Base-by-base conservation (phyloP, 2,113 vertebrate species). In the Cheirogaleus medius region DNA sequence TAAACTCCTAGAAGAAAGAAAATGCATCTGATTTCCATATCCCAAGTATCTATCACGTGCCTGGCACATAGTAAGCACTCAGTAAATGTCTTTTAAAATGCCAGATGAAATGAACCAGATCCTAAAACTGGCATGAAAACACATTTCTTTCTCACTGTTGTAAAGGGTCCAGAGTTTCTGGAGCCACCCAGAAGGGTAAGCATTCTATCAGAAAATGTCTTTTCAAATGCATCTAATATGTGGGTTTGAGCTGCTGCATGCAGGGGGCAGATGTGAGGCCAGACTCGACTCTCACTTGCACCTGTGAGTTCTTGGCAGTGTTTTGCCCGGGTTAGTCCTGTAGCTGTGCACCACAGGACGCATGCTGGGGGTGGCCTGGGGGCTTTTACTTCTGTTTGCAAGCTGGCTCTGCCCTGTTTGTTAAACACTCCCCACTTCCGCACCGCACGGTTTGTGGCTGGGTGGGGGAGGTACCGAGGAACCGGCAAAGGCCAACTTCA, bases 161-260 rank as follows among this genome's bases (percentile, higher is more conserved):
- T 3, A 15, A 84, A 74, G 71, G 37, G 25, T 42, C 8, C 56
- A 2, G 2, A 2, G 13, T 34, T 78, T 60, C 81, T 54, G 10
- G 74, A 56, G 34, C 52, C 29, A 29, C 1, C 42, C 56, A 8
- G 58, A 44, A 95, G 42, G 1, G 6, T 8, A 13, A 9, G 11
- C 5, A 3, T 37, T 68, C 69, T 11, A 25, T 56, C 69, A 37
- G 80, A 77, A 77, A 0, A 20, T 1, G 20, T 42, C n/a, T 68
- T 39, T 91, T 49, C 86, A 34, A 82, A n/a, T 29, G 6, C 56
- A 34, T 74, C 14, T 6, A 8, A 7, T 4, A 5, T 37, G 68
- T 37, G 54, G 69, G n/a, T 23, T 76, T 0, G 14, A 44, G 47
- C 14, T 0, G 0, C 42, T 2, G 21, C 25, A 0, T 0, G 1